Evolutionary conservation across 2,888 invertebrate species (phyloP).

Genomic region (Emmelina monodactyla): DNA sequence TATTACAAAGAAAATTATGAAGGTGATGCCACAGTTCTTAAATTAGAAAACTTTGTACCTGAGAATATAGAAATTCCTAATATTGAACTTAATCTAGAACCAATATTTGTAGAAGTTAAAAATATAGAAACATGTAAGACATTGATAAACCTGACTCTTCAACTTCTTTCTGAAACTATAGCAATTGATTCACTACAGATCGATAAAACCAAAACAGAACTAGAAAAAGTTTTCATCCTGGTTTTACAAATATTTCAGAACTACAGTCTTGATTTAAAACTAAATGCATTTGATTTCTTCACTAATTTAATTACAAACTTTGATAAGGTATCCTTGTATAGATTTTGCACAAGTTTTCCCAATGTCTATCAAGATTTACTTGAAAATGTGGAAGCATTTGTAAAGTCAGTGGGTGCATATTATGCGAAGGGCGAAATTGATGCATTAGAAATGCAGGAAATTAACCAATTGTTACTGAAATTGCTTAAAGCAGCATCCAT

Average conservation of each 20-base stretch:
- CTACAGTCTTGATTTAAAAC: conserved; percentile 42
- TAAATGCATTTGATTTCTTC: conserved; percentile 37
- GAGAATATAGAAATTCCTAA: conserved; percentile 37
- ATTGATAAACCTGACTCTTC: conserved; percentile 36
- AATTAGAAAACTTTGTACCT: conserved; percentile 52
- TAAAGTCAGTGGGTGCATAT: conserved; percentile 30
- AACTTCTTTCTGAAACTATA: conserved; percentile 42
- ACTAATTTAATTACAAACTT: conserved; percentile 33
- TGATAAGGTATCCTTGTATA: conserved; percentile 26
- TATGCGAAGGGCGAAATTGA: conserved; percentile 38
- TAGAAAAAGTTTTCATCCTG: conserved; percentile 24
- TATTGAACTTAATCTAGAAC: conserved; percentile 42
- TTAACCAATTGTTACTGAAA: conserved; percentile 25
- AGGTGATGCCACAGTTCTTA: conserved; percentile 16
- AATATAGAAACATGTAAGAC: conserved; percentile 35
- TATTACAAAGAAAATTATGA: conserved; percentile 35
- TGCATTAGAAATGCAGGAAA: conserved; percentile 24
- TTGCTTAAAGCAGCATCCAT: conserved; percentile 24
- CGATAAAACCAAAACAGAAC: conserved; percentile 22
- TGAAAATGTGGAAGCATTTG: conserved; percentile 27
- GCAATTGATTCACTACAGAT: conserved; percentile 33
- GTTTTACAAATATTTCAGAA: conserved; percentile 36
- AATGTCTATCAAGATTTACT: conserved; percentile 27
- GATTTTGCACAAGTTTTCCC: conserved; percentile 30
- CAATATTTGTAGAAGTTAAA: conserved; percentile 41